These are phyloP conservation scores for Danaus chrysippus DNA, from an alignment of 2,888 invertebrate genomes.

Conservation along the genomic window DNA sequence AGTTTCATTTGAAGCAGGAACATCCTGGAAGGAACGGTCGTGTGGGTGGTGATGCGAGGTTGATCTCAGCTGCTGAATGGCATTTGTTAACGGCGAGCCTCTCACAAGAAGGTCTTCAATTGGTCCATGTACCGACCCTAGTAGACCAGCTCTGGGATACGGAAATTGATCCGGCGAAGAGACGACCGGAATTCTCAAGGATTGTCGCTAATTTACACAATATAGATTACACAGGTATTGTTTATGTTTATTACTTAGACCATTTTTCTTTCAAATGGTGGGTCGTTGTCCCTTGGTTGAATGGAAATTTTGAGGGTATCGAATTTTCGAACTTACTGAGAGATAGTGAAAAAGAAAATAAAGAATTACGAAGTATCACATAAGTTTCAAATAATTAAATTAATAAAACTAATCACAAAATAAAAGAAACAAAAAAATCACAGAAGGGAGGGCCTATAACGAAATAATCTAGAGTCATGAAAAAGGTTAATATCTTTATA, in stretches of 20 bases:
- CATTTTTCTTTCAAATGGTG: no score
- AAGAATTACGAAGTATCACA: no score
- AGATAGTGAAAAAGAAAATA: no score
- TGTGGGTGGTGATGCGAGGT: constrained; percentile 86
- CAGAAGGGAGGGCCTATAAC: no score
- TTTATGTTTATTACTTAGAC: constrained; percentile 3
- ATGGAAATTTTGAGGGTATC: no score
- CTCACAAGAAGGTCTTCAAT: constrained; percentile 67
- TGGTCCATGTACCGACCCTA: constrained; percentile 83
- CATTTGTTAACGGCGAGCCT: constrained; percentile 78
- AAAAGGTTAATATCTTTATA: no score
- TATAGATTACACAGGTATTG: constrained; percentile 77
- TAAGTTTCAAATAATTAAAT: no score
- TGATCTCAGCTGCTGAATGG: constrained; percentile 85
- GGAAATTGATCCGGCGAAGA: constrained; percentile 52
- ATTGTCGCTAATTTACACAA: constrained; percentile 82
- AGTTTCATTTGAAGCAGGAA: constrained; percentile 41
- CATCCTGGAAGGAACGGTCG: constrained; percentile 69
- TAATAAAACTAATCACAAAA: no score
- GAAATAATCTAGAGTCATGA: no score
- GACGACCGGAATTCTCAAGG: constrained; percentile 78
- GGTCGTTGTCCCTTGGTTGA: no score
- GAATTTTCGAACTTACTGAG: no score
- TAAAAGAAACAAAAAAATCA: no score
- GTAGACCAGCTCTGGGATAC: constrained; percentile 89